These are phyloP conservation scores for Chymomyza costata DNA, from an alignment of 1,140 invertebrate species.

Conservation along the genomic window DNA sequence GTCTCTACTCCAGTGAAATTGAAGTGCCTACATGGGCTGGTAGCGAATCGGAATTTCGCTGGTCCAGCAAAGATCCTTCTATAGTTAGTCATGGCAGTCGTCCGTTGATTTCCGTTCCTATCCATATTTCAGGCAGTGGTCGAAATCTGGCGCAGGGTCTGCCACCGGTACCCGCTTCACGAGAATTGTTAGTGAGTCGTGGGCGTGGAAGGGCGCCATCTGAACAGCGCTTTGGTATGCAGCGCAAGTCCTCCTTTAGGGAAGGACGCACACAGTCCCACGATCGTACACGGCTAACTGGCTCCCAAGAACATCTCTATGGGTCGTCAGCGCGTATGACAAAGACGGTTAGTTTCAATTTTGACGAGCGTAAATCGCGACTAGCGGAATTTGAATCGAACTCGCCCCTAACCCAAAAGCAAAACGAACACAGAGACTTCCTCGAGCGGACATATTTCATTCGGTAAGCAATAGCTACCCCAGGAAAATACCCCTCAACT, in stretches of 20 bases:
- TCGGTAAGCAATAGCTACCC: constrained; percentile 67
- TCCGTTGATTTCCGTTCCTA: constrained; percentile 59
- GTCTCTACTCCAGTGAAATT: constrained; percentile 61
- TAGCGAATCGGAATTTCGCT: constrained; percentile 33
- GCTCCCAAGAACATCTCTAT: constrained; percentile 60
- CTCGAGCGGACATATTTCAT: constrained; percentile 73
- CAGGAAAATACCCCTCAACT: constrained; percentile 5
- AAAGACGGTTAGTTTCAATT: constrained; percentile 75
- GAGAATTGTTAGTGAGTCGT: background rate
- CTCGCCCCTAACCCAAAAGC: constrained; percentile 65
- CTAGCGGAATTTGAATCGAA: constrained; percentile 61
- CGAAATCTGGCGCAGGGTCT: constrained; percentile 22
- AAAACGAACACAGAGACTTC: constrained; percentile 66
- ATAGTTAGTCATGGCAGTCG: constrained; percentile 43
- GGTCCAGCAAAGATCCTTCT: constrained; percentile 43
- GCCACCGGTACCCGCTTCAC: constrained; percentile 28
- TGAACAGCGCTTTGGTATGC: constrained; percentile 48
- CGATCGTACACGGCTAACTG: constrained; percentile 49
- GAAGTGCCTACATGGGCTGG: constrained; percentile 36
- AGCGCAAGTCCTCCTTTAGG: constrained; percentile 44
- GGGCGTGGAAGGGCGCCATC: too few relatives aligned
- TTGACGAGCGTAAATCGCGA: constrained; percentile 70
- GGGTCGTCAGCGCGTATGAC: constrained; percentile 55
- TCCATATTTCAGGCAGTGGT: constrained; percentile 44
- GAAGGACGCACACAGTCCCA: constrained; percentile 66